Percentiles rank a stretch among this genome's conserved stretches.
phyloP scores from a whole-genome alignment of 2,797 vertebrate species.

The Lates japonicus region DNA sequence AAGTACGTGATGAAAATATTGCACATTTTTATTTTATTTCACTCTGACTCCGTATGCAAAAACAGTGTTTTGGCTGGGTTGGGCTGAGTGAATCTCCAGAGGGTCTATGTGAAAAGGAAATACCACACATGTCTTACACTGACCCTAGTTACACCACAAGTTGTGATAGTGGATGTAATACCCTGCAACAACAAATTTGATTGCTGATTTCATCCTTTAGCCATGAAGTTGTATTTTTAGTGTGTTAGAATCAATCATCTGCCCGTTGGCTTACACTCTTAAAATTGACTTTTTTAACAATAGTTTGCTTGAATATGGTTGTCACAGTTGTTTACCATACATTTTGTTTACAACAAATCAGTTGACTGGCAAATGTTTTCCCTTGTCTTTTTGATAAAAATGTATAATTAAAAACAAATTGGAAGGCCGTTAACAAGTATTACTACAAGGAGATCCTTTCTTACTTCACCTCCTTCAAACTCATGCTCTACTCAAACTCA shows the following conservation, averaged over 20 bases:
- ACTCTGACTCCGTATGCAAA: background rate
- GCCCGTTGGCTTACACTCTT: background rate
- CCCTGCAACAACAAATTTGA: background rate
- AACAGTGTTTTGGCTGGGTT: constrained; percentile 17
- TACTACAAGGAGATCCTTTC: background rate
- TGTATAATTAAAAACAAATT: background rate
- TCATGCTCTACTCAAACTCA: background rate
- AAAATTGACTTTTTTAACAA: background rate
- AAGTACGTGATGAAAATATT: background rate
- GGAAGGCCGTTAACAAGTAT: background rate
- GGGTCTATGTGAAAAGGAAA: constrained; percentile 60
- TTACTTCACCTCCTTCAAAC: too few relatives aligned
- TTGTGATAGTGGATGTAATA: constrained; percentile 8
- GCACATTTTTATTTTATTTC: background rate
- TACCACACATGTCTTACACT: constrained; percentile 47
- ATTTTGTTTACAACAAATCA: background rate
- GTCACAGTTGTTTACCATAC: background rate
- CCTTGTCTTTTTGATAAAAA: background rate
- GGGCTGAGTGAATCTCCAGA: constrained; percentile 39
- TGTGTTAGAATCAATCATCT: background rate
- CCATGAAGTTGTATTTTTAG: background rate
- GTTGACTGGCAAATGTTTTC: background rate
- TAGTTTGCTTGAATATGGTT: background rate
- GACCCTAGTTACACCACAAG: constrained; percentile 4
- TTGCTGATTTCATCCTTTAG: background rate